Evolutionary conservation across 2,888 invertebrate genomes (phyloP).

Genomic region (Kryphioiulus occultus): DNA sequence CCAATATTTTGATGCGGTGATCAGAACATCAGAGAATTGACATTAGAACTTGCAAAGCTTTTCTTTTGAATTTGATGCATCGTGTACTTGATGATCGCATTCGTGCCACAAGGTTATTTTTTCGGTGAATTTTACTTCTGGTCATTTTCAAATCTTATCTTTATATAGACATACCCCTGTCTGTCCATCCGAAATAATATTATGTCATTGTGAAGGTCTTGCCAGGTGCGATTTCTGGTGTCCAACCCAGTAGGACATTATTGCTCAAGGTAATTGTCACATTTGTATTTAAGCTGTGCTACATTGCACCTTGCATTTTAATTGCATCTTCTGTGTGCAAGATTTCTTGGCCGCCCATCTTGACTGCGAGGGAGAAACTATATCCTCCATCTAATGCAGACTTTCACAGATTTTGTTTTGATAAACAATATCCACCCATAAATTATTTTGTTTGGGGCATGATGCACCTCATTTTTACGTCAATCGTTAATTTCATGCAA

Average conservation of each 20-base stretch:
- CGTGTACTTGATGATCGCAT: not conserved
- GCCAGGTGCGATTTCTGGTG: not conserved
- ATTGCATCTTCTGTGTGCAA: not conserved
- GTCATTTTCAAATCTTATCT: not conserved
- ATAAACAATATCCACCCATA: slow-evolving; percentile 29
- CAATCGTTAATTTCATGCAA: slow-evolving; percentile 1
- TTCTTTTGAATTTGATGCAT: not conserved
- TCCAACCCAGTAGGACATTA: slow-evolving; percentile 14
- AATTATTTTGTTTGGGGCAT: not conserved
- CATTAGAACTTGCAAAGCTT: not conserved
- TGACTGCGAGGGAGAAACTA: not conserved
- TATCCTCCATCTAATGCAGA: not conserved
- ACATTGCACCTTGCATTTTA: not conserved
- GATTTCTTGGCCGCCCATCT: not conserved
- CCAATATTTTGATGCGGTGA: not conserved
- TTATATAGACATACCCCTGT: not conserved
- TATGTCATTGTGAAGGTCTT: not conserved
- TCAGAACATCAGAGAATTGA: not conserved
- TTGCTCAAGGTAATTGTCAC: slow-evolving; percentile 20
- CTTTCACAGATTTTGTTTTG: not conserved
- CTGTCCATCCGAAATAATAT: not conserved
- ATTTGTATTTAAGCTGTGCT: not conserved
- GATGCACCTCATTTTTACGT: slow-evolving; percentile 8
- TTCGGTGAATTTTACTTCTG: not conserved
- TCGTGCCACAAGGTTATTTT: not conserved